These are phyloP conservation scores for Muraenolepis orangiensis DNA, from an alignment of 2,797 vertebrate genomes.

Conservation along the genomic window DNA sequence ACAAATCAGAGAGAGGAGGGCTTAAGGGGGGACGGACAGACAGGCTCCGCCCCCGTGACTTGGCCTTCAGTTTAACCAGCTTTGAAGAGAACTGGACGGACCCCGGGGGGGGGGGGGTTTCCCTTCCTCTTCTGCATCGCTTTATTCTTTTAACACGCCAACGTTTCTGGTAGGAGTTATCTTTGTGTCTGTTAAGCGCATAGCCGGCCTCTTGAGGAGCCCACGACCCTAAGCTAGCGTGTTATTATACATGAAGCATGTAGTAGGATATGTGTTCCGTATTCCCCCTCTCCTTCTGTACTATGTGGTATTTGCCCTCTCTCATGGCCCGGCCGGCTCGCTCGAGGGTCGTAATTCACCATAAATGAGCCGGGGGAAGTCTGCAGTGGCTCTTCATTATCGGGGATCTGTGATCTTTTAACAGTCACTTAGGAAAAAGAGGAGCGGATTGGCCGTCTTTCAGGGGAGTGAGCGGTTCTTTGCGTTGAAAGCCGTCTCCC, in stretches of 20 bases:
- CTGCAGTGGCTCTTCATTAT: constrained; percentile 29
- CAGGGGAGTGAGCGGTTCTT: not conserved
- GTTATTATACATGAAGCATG: constrained; percentile 17
- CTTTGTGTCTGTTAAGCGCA: not conserved
- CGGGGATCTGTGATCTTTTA: constrained; percentile 7
- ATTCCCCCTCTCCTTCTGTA: constrained; percentile 1
- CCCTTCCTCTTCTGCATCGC: not conserved
- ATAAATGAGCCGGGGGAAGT: constrained; percentile 13
- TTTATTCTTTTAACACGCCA: not conserved
- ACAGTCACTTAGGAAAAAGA: constrained; percentile 22
- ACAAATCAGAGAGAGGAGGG: constrained; percentile 22
- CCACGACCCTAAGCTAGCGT: constrained; percentile 20
- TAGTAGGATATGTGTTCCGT: constrained; percentile 5
- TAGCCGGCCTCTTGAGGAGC: not conserved
- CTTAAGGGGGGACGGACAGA: no score
- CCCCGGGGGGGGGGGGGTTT: no score
- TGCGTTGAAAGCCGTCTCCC: not conserved
- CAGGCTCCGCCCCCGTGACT: not conserved
- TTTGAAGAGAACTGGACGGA: not conserved
- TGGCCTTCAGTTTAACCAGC: not conserved
- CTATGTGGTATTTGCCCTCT: constrained; percentile 38
- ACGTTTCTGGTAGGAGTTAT: not conserved
- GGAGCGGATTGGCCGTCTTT: not conserved
- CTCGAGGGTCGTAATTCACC: not conserved
- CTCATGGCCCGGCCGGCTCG: not conserved